phyloP scores from a whole-genome alignment of 2,113 vertebrate species.

The Sitta europaea region DNA sequence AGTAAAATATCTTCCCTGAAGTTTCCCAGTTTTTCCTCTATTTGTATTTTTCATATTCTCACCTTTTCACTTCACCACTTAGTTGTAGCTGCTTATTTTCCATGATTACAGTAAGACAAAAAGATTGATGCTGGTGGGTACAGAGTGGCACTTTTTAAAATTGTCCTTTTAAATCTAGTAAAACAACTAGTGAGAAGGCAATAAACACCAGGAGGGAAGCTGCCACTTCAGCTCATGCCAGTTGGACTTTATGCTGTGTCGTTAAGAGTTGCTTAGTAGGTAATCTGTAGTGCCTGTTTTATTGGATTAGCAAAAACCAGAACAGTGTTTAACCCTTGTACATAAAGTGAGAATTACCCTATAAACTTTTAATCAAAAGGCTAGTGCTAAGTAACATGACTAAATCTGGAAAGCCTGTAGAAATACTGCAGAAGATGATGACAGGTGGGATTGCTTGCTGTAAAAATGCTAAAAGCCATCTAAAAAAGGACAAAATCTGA shows the following conservation, averaged over 20 bases:
- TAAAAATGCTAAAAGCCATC: background rate
- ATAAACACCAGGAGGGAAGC: background rate
- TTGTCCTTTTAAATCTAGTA: background rate
- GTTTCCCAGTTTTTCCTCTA: background rate
- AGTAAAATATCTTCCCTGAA: slow-evolving; percentile 44
- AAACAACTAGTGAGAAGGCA: background rate
- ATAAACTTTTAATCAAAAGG: background rate
- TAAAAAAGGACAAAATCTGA: background rate
- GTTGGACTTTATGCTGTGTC: background rate
- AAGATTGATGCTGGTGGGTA: background rate
- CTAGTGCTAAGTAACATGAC: background rate
- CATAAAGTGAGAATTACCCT: background rate
- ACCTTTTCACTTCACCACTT: background rate
- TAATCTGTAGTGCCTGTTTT: background rate
- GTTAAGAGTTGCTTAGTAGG: background rate
- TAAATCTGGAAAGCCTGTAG: background rate
- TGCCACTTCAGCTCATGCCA: background rate
- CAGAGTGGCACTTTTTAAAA: background rate
- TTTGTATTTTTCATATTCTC: background rate
- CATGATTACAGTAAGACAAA: background rate
- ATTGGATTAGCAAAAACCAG: background rate
- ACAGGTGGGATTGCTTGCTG: background rate
- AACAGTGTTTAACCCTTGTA: background rate
- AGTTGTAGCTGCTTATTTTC: background rate
- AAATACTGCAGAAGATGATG: background rate